These are phyloP conservation scores for Astreopora myriophthalma DNA, from an alignment of 64 coral and sea anemone genomes.

Conservation along the genomic window DNA sequence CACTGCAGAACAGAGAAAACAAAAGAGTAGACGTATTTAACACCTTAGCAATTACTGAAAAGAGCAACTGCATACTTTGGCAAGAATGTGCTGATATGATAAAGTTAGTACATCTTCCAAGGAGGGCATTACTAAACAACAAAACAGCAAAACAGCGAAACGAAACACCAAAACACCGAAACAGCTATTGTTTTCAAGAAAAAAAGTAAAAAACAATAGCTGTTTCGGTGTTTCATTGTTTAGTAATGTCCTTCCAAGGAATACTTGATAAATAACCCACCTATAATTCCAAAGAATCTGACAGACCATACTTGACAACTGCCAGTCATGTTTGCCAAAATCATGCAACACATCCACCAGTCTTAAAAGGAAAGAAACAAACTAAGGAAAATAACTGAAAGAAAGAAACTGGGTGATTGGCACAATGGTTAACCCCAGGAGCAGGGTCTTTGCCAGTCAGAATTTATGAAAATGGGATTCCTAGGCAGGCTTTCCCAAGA, in stretches of 20 bases:
- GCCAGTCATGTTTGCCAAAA: constrained; percentile 99
- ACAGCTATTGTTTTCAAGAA: background rate
- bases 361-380: constrained; percentile 30
- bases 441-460: too few relatives aligned
- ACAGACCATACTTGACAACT: constrained; percentile 96
- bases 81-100: too few relatives aligned
- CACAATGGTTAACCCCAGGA: too few relatives aligned
- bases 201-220: background rate
- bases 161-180: too few relatives aligned
- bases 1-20: constrained; percentile 36
- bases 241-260: too few relatives aligned
- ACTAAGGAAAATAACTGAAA: background rate
- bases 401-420: background rate
- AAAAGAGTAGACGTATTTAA: background rate
- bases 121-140: too few relatives aligned
- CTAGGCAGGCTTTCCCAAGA: too few relatives aligned
- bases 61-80: too few relatives aligned
- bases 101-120: too few relatives aligned
- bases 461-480: too few relatives aligned
- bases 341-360: constrained; percentile 95
- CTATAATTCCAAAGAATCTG: constrained; percentile 99
- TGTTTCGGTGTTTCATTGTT: too few relatives aligned
- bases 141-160: too few relatives aligned
- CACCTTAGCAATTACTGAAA: background rate
- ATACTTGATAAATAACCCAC: constrained; percentile 55